phyloP scores from a whole-genome alignment of 2,113 vertebrate genomes.

The Vulpes vulpes region DNA sequence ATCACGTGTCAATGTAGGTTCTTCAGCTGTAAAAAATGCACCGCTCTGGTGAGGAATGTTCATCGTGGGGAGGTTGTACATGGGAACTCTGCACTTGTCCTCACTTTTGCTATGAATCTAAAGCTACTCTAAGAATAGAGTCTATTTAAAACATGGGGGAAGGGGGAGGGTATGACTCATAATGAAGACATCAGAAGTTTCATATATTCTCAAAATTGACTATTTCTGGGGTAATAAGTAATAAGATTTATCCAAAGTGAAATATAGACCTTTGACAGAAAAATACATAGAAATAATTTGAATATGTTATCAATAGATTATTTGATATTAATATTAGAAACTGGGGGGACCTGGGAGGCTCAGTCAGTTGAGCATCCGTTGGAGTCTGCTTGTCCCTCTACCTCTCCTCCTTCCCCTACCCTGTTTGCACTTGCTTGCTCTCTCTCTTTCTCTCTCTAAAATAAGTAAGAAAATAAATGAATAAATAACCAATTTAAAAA shows the following conservation, averaged over 20 bases:
- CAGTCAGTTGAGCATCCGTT: not conserved
- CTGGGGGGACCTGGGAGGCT: not conserved
- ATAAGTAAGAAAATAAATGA: not conserved
- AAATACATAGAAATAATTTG: not conserved
- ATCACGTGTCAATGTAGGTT: no score
- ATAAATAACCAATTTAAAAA: no score
- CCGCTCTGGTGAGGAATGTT: not conserved
- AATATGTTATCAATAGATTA: not conserved
- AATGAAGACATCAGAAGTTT: not conserved
- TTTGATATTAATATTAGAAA: slow-evolving; percentile 38
- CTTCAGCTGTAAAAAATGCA: not conserved
- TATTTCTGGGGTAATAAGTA: not conserved
- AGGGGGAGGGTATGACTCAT: not conserved
- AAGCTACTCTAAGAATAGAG: not conserved
- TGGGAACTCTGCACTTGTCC: not conserved
- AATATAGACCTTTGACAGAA: not conserved
- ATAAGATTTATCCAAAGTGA: not conserved
- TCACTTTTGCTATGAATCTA: not conserved
- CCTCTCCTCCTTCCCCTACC: not conserved
- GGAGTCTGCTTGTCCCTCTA: not conserved
- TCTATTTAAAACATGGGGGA: not conserved
- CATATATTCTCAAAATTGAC: not conserved
- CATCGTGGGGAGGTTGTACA: no score
- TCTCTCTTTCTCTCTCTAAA: not conserved
- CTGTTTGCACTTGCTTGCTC: not conserved